Evolutionary conservation across 1,140 invertebrate genomes (phyloP).

Genomic region (Meloidogyne exigua): DNA sequence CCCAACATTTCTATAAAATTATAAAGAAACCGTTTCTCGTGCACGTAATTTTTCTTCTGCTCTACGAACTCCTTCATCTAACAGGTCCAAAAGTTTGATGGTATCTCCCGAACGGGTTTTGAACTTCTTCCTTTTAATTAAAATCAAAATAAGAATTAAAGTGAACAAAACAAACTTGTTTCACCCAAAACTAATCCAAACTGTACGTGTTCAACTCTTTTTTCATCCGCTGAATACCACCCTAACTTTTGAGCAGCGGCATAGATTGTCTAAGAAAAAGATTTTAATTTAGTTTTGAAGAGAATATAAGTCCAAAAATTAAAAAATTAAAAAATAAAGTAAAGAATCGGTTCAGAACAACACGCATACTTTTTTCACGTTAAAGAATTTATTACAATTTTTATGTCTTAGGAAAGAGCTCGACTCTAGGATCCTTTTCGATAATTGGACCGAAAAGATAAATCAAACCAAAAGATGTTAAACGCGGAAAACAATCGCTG

Average conservation of each 20-base stretch:
- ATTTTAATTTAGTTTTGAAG: too few species aligned
- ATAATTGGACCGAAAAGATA: too few species aligned
- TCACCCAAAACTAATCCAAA: slow-evolving; percentile 97
- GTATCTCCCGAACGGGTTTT: slow-evolving; percentile 97
- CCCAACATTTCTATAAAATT: too few species aligned
- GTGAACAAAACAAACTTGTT: slow-evolving; percentile 72
- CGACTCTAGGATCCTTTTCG: too few species aligned
- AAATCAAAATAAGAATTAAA: not conserved
- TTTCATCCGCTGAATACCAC: slow-evolving; percentile 54
- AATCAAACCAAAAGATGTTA: too few species aligned
- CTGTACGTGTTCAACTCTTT: slow-evolving; percentile 80
- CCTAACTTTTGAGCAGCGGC: slow-evolving; percentile 64
- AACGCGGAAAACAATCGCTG: too few species aligned
- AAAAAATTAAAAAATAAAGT: too few species aligned
- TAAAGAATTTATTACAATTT: too few species aligned
- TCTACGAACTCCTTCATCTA: slow-evolving; percentile 87
- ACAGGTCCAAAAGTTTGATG: slow-evolving; percentile 81
- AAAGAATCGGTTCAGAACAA: too few species aligned
- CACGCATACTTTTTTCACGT: too few species aligned
- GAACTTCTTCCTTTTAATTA: slow-evolving; percentile 80
- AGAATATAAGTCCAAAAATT: too few species aligned
- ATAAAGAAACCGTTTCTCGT: slow-evolving; percentile 80
- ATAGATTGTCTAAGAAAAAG: slow-evolving; percentile 71
- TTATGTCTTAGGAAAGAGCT: too few species aligned
- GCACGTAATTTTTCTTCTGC: slow-evolving; percentile 82